These are phyloP conservation scores for Eurytemora carolleeae DNA, from an alignment of 1,140 invertebrate species.

Conservation along the genomic window DNA sequence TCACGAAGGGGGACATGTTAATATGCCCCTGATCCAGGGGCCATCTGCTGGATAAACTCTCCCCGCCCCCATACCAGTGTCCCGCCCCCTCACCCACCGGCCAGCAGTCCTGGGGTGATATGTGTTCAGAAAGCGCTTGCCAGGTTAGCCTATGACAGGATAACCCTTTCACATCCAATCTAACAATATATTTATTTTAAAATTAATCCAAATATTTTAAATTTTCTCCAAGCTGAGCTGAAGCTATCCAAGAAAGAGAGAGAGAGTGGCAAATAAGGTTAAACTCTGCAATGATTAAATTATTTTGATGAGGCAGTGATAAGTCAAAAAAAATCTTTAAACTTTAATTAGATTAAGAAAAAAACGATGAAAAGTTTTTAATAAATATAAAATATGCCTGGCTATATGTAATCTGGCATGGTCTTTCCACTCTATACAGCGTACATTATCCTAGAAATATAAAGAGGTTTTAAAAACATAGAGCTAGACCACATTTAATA, in stretches of 20 bases:
- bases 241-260: too few species aligned
- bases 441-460: too few species aligned
- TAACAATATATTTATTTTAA: neutral
- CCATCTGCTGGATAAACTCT: neutral
- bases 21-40: constrained; percentile 12
- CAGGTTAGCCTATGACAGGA: neutral
- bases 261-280: too few species aligned
- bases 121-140: neutral
- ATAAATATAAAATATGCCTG: too few species aligned
- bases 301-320: neutral
- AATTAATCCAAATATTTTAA: neutral
- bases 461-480: too few species aligned
- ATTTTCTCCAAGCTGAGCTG: too few species aligned
- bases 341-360: neutral
- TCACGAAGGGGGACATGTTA: neutral
- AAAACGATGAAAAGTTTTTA: too few species aligned
- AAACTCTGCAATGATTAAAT: neutral
- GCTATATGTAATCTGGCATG: too few species aligned
- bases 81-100: neutral
- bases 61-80: constrained; percentile 15
- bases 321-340: neutral
- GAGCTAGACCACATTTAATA: too few species aligned
- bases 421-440: too few species aligned
- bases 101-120: neutral
- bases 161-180: neutral